phyloP scores from a whole-genome alignment of 2,113 vertebrate species.

The Salvelinus namaycush region DNA sequence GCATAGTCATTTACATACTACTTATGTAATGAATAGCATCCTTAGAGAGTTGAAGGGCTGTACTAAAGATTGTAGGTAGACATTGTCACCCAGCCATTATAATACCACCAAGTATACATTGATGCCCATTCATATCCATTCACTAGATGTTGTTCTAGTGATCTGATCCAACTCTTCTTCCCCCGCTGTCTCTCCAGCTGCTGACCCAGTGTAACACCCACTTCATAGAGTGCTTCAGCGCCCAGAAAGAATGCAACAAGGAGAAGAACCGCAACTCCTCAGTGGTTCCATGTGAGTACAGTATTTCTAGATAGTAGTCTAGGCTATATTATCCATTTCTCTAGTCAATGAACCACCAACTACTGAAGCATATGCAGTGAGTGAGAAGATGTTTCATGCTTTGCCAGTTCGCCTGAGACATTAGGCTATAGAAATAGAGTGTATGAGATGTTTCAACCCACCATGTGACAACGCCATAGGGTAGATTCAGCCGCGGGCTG shows the following conservation, averaged over 20 bases:
- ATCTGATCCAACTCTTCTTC: not conserved
- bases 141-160: not conserved
- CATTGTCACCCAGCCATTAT: not conserved
- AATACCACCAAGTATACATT: no score
- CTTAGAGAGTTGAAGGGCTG: not conserved
- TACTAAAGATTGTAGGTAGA: no score
- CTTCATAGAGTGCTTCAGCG: constrained; percentile 93
- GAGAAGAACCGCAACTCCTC: constrained; percentile 99
- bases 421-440: no score
- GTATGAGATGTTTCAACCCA: no score
- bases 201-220: constrained; percentile 93
- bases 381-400: no score
- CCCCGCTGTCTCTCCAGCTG: constrained; percentile 75
- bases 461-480: no score
- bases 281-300: constrained; percentile 92
- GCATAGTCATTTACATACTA: not conserved
- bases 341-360: no score
- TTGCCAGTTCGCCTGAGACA: no score
- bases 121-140: no score
- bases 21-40: not conserved
- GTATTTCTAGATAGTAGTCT: constrained; percentile 7
- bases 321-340: not conserved
- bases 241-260: constrained; percentile 98
- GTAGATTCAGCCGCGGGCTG: no score
- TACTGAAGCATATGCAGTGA: no score